A percentile compares a stretch with the other conserved stretches of the same genome.
Evolutionary conservation across 2,888 invertebrate species (phyloP).

Genomic region (Chymomyza amoena): DNA sequence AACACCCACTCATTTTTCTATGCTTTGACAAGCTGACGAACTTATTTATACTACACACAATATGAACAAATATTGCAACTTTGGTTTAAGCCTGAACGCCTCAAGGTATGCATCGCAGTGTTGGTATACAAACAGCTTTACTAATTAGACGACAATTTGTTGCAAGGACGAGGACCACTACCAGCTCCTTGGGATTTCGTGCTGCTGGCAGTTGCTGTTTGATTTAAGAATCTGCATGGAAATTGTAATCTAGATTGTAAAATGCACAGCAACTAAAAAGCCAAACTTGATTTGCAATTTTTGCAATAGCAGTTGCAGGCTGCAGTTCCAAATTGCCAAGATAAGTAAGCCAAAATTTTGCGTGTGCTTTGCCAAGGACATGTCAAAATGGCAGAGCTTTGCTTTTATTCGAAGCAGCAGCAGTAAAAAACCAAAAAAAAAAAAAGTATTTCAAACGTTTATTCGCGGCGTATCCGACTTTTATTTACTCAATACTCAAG

Average conservation of each 20-base stretch:
- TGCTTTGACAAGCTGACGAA: neutral
- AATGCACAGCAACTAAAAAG: neutral
- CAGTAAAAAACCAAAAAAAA: neutral
- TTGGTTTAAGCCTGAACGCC: neutral
- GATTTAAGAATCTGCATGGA: neutral
- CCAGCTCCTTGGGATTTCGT: neutral
- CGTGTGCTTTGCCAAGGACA: neutral
- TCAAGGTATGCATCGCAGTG: neutral
- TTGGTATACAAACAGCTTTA: neutral
- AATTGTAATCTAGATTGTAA: neutral
- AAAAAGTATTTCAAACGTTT: neutral
- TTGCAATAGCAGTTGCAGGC: neutral
- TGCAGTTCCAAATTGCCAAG: neutral
- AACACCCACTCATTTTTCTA: neutral
- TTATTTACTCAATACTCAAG: no score
- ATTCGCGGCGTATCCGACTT: no score
- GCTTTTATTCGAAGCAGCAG: neutral
- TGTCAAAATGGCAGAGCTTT: neutral
- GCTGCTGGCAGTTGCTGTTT: neutral
- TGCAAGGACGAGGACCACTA: neutral
- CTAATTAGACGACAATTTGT: constrained; percentile 2
- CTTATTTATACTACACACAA: neutral
- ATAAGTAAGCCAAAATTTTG: no score
- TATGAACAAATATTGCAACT: neutral
- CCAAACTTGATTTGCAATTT: neutral